Conservation (phyloP, 2,113 vertebrate genomes). For the Labrus mixtus region DNA sequence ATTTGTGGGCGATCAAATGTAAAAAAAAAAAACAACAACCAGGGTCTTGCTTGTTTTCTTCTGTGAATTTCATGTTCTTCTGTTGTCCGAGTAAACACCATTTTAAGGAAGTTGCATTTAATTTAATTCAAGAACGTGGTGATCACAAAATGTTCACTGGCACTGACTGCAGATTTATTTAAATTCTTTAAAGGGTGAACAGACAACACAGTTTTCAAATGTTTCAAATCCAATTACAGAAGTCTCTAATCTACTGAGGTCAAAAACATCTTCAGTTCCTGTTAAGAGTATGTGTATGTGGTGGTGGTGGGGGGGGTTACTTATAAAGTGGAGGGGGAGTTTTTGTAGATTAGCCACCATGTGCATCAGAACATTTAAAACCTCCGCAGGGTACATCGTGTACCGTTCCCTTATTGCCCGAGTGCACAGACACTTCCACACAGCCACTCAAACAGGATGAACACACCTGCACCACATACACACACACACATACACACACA, state of each 20-base stretch:
- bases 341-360: slow-evolving; percentile 46
- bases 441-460: slow-evolving; percentile 7
- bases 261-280: not conserved
- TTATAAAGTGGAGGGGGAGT: not conserved
- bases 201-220: not conserved
- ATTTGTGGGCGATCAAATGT: too few relatives aligned
- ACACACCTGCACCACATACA: slow-evolving; percentile 7
- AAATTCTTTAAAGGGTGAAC: not conserved
- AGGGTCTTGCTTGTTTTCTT: too few relatives aligned
- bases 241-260: slow-evolving; percentile 5
- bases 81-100: too few relatives aligned
- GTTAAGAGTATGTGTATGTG: slow-evolving; percentile 9
- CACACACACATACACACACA: not conserved
- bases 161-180: not conserved
- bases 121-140: too few relatives aligned
- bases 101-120: too few relatives aligned
- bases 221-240: slow-evolving; percentile 14
- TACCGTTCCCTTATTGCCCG: slow-evolving; percentile 45
- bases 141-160: too few relatives aligned
- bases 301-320: not conserved
- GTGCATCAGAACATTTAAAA: slow-evolving; percentile 63
- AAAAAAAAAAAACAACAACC: too few relatives aligned
- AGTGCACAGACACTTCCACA: slow-evolving; percentile 6
- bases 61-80: too few relatives aligned
- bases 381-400: slow-evolving; percentile 62